Evolutionary conservation across 2,797 vertebrate genomes (phyloP).

Genomic region (Lepus townsendii): DNA sequence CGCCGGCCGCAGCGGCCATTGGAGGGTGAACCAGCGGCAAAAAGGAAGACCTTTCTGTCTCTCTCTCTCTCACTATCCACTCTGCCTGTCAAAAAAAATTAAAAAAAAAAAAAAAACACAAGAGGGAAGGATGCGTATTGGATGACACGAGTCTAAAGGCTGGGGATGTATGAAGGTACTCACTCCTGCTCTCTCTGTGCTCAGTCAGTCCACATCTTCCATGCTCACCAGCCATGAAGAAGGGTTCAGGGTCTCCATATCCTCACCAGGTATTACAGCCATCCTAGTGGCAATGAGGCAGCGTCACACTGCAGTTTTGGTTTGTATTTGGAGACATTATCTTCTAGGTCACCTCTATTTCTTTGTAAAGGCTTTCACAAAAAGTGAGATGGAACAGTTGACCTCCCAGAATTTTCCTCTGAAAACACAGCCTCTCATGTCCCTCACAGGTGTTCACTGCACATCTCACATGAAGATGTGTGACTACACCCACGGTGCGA

Average conservation of each 20-base stretch:
- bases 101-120: neutral
- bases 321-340: neutral
- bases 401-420: neutral
- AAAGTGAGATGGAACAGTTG: neutral
- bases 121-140: neutral
- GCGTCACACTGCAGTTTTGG: neutral
- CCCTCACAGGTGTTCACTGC: neutral
- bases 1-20: too few relatives aligned
- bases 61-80: too few relatives aligned
- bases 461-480: neutral
- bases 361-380: neutral
- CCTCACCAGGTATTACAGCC: neutral
- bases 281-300: neutral
- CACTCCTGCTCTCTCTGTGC: neutral
- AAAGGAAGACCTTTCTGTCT: too few relatives aligned
- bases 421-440: too few relatives aligned
- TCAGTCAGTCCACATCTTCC: neutral
- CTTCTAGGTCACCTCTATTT: slow-evolving; percentile 16
- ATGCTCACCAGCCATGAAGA: neutral
- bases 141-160: neutral
- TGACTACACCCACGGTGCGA: neutral
- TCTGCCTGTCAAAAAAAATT: too few relatives aligned
- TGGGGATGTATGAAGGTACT: neutral
- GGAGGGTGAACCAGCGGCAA: too few relatives aligned
- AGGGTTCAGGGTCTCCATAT: neutral